A percentile compares a stretch with the other conserved stretches of the same genome.
These are phyloP conservation scores for Albula goreensis DNA, from an alignment of 2,113 vertebrate species.

Conservation along the genomic window DNA sequence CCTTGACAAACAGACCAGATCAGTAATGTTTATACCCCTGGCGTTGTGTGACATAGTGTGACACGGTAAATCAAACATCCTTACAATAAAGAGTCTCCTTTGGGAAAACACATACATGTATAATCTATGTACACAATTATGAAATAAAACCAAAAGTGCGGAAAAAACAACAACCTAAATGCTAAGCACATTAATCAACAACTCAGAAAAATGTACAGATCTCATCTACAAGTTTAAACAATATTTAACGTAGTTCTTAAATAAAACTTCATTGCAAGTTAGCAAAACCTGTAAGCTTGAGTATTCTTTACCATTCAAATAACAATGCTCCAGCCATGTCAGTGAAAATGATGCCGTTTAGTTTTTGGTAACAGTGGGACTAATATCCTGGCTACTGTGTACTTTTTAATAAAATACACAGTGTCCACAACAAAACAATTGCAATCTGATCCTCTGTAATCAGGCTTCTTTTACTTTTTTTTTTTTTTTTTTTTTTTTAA, in stretches of 20 bases:
- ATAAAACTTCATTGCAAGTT: neutral
- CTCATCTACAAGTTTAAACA: neutral
- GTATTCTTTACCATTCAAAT: neutral
- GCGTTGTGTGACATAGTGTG: neutral
- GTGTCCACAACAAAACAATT: neutral
- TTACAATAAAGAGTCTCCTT: neutral
- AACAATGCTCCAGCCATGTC: neutral
- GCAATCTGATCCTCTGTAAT: no score
- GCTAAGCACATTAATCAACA: no score
- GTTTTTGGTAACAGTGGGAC: neutral
- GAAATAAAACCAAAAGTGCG: no score
- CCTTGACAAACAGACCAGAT: neutral
- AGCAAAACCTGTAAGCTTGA: neutral
- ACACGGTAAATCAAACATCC: neutral
- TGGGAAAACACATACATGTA: neutral
- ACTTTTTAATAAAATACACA: neutral
- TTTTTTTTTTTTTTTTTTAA: no score
- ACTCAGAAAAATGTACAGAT: no score
- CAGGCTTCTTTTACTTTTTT: no score
- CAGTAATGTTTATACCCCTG: neutral
- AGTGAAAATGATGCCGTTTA: neutral
- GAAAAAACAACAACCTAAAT: no score
- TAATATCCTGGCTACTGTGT: neutral
- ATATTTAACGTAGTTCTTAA: no score
- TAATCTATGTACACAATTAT: no score